Conservation (phyloP, 2,888 invertebrate species). For the Iselma pallidipennis region DNA sequence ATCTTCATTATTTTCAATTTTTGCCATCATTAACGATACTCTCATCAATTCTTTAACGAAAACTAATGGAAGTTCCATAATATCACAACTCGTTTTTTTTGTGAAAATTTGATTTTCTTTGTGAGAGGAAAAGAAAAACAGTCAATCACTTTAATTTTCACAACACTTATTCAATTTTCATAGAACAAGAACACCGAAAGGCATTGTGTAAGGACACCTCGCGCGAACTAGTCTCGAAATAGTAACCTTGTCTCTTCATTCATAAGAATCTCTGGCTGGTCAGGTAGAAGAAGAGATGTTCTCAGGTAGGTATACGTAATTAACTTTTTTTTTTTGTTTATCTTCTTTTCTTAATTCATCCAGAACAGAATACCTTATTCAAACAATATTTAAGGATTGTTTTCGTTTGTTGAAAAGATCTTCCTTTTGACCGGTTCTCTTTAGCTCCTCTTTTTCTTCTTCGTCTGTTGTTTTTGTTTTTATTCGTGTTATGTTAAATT, state of each 20-base stretch:
- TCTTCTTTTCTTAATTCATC: conserved; percentile 12
- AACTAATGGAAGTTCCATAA: conserved; percentile 48
- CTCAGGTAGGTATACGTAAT: conserved; percentile 54
- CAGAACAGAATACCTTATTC: conserved; percentile 27
- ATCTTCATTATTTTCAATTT: conserved; percentile 12
- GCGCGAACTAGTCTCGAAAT: conserved; percentile 41
- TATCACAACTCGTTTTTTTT: conserved; percentile 4
- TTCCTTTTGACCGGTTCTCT: conserved; percentile 50
- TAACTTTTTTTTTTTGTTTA: conserved; percentile 45
- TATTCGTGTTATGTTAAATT: conserved; percentile 25
- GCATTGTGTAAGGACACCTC: conserved; percentile 39
- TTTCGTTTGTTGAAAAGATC: conserved; percentile 30
- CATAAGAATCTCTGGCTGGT: conserved; percentile 49
- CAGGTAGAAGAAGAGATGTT: conserved; percentile 46
- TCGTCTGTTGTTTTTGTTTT: conserved; percentile 35
- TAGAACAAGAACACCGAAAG: conserved; percentile 33
- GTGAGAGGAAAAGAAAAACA: no score
- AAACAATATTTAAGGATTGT: conserved; percentile 23
- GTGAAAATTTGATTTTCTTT: no score
- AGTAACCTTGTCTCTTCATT: conserved; percentile 52
- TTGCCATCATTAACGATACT: conserved; percentile 41
- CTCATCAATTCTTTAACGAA: conserved; percentile 46
- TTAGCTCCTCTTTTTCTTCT: conserved; percentile 37
- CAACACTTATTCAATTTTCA: conserved; percentile 30
- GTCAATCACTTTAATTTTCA: conserved; percentile 25